Percentiles rank a stretch among this genome's conserved stretches.
These are phyloP conservation scores for Acholoe squamosa DNA, from an alignment of 2,888 invertebrate genomes.

Conservation along the genomic window DNA sequence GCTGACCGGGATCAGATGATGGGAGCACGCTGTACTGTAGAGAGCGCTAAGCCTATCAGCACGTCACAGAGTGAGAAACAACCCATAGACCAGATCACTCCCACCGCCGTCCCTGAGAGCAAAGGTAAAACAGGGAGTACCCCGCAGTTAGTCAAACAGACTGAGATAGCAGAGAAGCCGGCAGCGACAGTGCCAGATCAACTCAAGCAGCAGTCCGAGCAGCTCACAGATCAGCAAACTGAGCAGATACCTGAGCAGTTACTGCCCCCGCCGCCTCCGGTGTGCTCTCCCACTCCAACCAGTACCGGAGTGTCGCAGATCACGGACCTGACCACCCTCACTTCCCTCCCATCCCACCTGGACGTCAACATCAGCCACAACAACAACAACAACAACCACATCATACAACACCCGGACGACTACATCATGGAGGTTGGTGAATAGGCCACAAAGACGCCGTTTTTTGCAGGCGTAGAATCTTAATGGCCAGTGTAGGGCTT, in stretches of 20 bases:
- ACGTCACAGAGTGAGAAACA: background rate
- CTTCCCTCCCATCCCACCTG: background rate
- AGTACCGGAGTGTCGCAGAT: background rate
- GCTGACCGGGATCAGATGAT: background rate
- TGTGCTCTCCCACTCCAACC: background rate
- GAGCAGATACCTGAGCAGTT: background rate
- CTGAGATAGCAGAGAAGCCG: background rate
- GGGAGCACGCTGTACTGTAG: conserved; percentile 40
- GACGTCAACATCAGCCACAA: background rate
- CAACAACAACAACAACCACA: background rate
- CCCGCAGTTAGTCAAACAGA: background rate
- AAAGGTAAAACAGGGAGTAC: background rate
- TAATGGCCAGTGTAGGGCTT: no score
- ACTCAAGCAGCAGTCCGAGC: background rate
- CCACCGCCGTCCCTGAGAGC: background rate
- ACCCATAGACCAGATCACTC: background rate
- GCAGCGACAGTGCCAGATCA: background rate
- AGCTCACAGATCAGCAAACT: background rate
- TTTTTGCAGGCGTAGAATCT: no score
- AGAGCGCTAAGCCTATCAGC: background rate
- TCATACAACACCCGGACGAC: background rate
- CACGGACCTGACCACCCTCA: conserved; percentile 9
- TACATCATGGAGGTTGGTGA: background rate
- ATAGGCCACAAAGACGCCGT: no score
- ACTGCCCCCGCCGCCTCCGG: background rate